Evolutionary conservation across 2,888 invertebrate genomes (phyloP).

Genomic region (Matsumyia berberina): DNA sequence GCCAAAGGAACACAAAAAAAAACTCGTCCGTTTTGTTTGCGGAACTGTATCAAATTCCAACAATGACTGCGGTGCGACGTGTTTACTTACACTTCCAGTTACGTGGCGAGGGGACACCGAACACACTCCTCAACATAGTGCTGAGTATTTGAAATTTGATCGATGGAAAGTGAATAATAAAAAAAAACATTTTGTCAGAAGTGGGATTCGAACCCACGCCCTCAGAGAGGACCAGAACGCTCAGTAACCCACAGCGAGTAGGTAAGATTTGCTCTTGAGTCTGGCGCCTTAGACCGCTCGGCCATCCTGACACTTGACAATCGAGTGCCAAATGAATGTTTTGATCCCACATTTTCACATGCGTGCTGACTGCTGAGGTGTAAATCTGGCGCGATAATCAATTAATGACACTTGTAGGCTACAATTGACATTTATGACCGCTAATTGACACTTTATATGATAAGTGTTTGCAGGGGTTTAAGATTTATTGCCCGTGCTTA

Average conservation of each 20-base stretch:
- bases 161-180: conserved; percentile 3
- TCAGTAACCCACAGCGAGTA: conserved; percentile 42
- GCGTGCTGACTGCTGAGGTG: background rate
- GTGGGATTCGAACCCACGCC: conserved; percentile 74
- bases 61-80: conserved; percentile 32
- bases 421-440: conserved; percentile 28
- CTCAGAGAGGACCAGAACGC: conserved; percentile 75
- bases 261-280: conserved; percentile 79
- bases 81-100: conserved; percentile 50
- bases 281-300: conserved; percentile 80
- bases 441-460: conserved; percentile 22
- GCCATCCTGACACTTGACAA: conserved; percentile 77
- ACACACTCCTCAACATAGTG: conserved; percentile 39
- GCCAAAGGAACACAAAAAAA: conserved; percentile 12
- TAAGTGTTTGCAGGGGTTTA: background rate
- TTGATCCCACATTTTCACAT: background rate
- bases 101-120: conserved; percentile 31
- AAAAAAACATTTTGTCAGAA: conserved; percentile 65
- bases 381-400: conserved; percentile 35
- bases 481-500: background rate
- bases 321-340: background rate
- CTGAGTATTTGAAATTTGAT: conserved; percentile 28
- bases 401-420: conserved; percentile 25
- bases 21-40: conserved; percentile 62
- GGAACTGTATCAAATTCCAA: conserved; percentile 67